phyloP scores from a whole-genome alignment of 2,888 invertebrate genomes.

The Orthosia cruda region DNA sequence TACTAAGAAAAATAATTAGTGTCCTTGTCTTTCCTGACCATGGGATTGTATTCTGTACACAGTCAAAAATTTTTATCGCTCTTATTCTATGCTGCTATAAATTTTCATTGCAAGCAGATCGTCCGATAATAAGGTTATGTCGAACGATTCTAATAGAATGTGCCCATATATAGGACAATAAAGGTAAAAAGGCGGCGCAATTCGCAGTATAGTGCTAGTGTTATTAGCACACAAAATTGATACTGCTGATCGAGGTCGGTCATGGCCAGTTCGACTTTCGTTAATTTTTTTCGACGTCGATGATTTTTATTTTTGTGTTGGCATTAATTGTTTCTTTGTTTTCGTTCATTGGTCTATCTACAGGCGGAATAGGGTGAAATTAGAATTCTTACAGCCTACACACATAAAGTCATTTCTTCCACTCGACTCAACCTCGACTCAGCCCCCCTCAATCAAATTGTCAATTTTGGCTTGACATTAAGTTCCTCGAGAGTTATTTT shows the following conservation, averaged over 20 bases:
- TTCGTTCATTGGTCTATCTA: too few relatives aligned
- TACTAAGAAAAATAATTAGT: slow-evolving; percentile 19
- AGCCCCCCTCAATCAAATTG: neutral
- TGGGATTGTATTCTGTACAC: slow-evolving; percentile 6
- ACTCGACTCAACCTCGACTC: neutral
- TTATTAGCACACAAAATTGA: slow-evolving; percentile 36
- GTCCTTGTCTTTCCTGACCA: neutral
- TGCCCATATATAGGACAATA: slow-evolving; percentile 39
- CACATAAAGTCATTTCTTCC: neutral
- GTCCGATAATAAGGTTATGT: slow-evolving; percentile 39
- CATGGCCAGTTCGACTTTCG: neutral
- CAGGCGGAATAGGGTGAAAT: neutral
- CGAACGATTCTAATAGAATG: slow-evolving; percentile 39
- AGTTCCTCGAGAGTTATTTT: neutral
- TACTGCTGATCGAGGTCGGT: slow-evolving; percentile 14
- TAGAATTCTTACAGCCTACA: neutral
- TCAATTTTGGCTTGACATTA: neutral
- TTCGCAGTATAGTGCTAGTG: slow-evolving; percentile 21
- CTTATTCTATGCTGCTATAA: too few relatives aligned
- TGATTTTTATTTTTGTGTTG: too few relatives aligned
- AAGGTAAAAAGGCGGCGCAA: slow-evolving; percentile 26
- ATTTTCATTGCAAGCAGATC: slow-evolving; percentile 8
- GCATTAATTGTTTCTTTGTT: too few relatives aligned
- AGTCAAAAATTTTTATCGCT: too few relatives aligned
- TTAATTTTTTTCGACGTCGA: too few relatives aligned